phyloP scores from a whole-genome alignment of 1,140 invertebrate species.

The Drosophila pseudoananassae region DNA sequence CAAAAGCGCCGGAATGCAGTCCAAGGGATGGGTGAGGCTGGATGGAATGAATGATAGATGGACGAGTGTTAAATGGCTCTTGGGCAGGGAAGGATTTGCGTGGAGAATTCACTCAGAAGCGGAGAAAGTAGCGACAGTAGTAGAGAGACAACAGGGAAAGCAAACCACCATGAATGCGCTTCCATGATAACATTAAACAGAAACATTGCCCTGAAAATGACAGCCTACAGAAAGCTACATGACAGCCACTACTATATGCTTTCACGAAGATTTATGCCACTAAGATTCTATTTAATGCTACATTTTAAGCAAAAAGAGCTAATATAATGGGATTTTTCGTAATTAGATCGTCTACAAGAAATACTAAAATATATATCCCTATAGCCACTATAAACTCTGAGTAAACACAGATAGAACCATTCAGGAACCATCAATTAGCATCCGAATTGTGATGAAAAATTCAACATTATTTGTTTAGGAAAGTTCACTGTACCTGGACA shows the following conservation, averaged over 20 bases:
- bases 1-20: slow-evolving; percentile 6
- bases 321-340: too few species aligned
- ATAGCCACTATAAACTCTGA: background rate
- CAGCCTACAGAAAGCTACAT: slow-evolving; percentile 10
- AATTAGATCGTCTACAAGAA: too few species aligned
- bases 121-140: background rate
- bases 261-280: too few species aligned
- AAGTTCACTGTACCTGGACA: slow-evolving; percentile 32
- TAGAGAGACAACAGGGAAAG: background rate
- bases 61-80: slow-evolving; percentile 29
- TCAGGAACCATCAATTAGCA: slow-evolving; percentile 24
- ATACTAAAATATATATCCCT: too few species aligned
- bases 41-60: slow-evolving; percentile 20
- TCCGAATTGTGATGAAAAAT: slow-evolving; percentile 16
- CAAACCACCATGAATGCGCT: slow-evolving; percentile 18
- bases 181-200: slow-evolving; percentile 14
- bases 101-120: slow-evolving; percentile 1
- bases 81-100: slow-evolving; percentile 12
- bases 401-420: background rate
- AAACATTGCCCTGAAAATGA: slow-evolving; percentile 20
- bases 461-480: background rate
- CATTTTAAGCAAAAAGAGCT: too few species aligned
- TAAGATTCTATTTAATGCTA: too few species aligned
- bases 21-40: background rate
- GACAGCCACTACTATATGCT: slow-evolving; percentile 4